Percentiles rank a stretch among this genome's conserved stretches.
These are phyloP conservation scores for Creontiades dilutus DNA, from an alignment of 2,888 invertebrate genomes.

Conservation along the genomic window DNA sequence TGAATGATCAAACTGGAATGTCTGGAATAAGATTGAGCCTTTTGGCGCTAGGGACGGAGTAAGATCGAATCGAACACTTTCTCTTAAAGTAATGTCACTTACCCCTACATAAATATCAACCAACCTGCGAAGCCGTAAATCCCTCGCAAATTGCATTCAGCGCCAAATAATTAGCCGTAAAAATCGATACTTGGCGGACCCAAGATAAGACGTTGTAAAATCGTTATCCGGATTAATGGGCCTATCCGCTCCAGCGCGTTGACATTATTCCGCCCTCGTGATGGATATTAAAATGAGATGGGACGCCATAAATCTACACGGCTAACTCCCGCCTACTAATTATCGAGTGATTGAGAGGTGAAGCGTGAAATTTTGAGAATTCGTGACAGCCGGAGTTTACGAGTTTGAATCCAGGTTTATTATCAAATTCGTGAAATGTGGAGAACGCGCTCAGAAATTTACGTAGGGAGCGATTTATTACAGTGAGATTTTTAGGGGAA, in stretches of 20 bases:
- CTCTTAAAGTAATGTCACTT: background rate
- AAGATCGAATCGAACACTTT: too few relatives aligned
- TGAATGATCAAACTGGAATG: too few relatives aligned
- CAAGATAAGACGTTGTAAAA: background rate
- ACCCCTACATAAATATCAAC: background rate
- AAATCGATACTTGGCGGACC: background rate
- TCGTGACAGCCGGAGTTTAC: too few relatives aligned
- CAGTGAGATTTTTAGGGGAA: too few relatives aligned
- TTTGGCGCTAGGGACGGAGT: too few relatives aligned
- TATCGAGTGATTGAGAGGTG: conserved; percentile 10
- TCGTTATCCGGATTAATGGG: conserved; percentile 19
- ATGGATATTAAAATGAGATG: conserved; percentile 1
- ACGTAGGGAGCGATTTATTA: too few relatives aligned
- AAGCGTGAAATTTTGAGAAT: too few relatives aligned
- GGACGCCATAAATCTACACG: background rate
- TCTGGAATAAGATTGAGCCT: too few relatives aligned
- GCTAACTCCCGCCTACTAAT: background rate
- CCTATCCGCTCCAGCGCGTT: background rate
- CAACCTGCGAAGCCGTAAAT: background rate
- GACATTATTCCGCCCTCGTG: background rate
- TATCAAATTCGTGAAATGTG: too few relatives aligned
- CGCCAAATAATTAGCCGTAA: background rate
- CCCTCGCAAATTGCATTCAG: conserved; percentile 25
- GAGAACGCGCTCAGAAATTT: too few relatives aligned
- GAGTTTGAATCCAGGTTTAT: too few relatives aligned